These are phyloP conservation scores for Cosmia pyralina DNA, from an alignment of 2,888 invertebrate species.

Conservation along the genomic window DNA sequence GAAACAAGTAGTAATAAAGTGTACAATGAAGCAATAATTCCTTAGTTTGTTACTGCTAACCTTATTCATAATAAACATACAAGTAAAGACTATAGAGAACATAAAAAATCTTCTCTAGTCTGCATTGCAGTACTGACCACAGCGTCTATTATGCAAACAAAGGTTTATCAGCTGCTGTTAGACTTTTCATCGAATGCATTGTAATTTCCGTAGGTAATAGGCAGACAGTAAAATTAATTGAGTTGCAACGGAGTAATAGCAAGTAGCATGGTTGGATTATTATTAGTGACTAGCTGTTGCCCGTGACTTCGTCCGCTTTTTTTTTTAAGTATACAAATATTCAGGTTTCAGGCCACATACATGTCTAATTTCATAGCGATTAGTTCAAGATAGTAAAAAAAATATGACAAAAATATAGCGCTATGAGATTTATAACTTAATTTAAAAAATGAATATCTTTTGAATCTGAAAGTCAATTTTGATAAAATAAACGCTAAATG, in stretches of 20 bases:
- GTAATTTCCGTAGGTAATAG: not conserved
- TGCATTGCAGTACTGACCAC: not conserved
- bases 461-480: no score
- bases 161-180: not conserved
- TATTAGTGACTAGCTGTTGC: no score
- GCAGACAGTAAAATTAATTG: not conserved
- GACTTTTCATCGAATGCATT: not conserved
- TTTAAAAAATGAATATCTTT: no score
- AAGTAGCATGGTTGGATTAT: no score
- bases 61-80: not conserved
- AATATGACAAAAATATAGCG: no score
- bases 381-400: no score
- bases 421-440: no score
- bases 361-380: no score
- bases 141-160: not conserved
- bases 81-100: not conserved
- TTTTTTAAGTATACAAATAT: no score
- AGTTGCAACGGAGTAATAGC: not conserved
- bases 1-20: slow-evolving; percentile 8
- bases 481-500: no score
- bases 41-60: slow-evolving; percentile 4
- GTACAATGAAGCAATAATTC: slow-evolving; percentile 20
- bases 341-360: no score
- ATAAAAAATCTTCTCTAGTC: not conserved
- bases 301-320: no score